Conservation (phyloP, 2,888 invertebrate genomes). For the Oxytorus armatus region DNA sequence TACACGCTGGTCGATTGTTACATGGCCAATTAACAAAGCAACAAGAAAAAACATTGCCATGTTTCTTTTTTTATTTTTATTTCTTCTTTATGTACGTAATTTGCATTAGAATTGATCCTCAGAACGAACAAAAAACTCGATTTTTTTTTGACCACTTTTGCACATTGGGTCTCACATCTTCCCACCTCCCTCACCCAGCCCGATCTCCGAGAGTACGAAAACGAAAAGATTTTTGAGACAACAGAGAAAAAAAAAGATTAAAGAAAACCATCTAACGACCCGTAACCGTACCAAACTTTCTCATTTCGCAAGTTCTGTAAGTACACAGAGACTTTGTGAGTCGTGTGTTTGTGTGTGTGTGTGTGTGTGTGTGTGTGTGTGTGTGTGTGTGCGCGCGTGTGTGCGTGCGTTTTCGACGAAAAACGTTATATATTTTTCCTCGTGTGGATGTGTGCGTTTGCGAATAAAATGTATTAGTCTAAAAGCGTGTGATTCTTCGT, state of each 20-base stretch:
- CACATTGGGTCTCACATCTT: not conserved
- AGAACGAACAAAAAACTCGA: not conserved
- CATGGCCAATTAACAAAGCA: slow-evolving; percentile 69
- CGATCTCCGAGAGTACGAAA: slow-evolving; percentile 23
- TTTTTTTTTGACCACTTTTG: not conserved
- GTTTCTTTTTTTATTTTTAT: slow-evolving; percentile 64
- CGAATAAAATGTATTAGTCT: slow-evolving; percentile 35
- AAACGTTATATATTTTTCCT: too few species aligned
- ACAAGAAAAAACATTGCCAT: slow-evolving; percentile 71
- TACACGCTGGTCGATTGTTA: slow-evolving; percentile 54
- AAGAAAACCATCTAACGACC: slow-evolving; percentile 56
- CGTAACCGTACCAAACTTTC: slow-evolving; percentile 58
- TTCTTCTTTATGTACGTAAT: not conserved
- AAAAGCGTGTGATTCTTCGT: slow-evolving; percentile 41
- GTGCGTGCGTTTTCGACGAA: slow-evolving; percentile 1
- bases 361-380: slow-evolving; percentile 17
- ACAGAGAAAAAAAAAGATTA: not conserved
- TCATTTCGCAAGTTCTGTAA: slow-evolving; percentile 64
- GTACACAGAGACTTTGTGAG: slow-evolving; percentile 60
- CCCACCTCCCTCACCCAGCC: not conserved
- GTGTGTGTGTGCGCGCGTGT: slow-evolving; percentile 17
- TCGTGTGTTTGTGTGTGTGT: slow-evolving; percentile 39
- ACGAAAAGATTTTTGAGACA: slow-evolving; percentile 8
- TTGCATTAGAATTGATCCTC: not conserved
- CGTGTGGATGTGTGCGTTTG: slow-evolving; percentile 21